Evolutionary conservation across 1,140 invertebrate species (phyloP), one percentile per base, ranked within the genome.

Genomic region (Brachionus paranguensis): DNA sequence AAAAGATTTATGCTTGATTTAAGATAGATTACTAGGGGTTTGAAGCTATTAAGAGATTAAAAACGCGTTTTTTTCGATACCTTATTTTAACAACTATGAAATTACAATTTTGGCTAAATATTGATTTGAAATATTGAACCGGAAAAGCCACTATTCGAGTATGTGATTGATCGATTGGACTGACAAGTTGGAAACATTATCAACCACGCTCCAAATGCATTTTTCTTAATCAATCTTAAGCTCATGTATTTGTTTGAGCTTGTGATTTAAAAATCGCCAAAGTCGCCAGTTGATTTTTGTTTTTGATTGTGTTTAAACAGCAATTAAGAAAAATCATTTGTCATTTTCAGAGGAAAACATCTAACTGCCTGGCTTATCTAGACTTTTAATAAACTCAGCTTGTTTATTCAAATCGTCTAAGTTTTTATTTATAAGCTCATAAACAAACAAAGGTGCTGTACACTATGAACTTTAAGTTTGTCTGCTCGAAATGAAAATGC

Each of bases 251-350:
- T 72, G n/a, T 72, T 72, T 43, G 43, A 43, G 17, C n/a, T 41
- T 72, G 14, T 20, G 68, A 45, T 72, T 72, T 14, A 20, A 60
- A 20, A 60, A 20, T 60, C 53, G 8, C 53, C 53, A 17, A 43
- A 72, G 37, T 41, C 29, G 43, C 27, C 24, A 33, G 27, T 68
- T 68, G 14, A 41, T 68, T 68, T 68, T 68, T 33, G n/a, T 17
- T 37, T 37, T 68, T 33, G 7, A 33, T 72, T 72, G 68, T 72
- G 68, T 72, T 72, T 72, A 43, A 72, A 41, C 37, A 43, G 37
- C 68, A 72, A 72, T 72, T 72, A 72, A 72, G 17, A 72, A 72
- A 70, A 72, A 72, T 72, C 68, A 72, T 72, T 72, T 72, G 68
- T 72, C 68, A 72, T 72, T 33, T 27, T 6, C 1, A 43, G 17